These are phyloP conservation scores for Crotalus horridus DNA, from an alignment of 2,113 vertebrate species.

Conservation along the genomic window DNA sequence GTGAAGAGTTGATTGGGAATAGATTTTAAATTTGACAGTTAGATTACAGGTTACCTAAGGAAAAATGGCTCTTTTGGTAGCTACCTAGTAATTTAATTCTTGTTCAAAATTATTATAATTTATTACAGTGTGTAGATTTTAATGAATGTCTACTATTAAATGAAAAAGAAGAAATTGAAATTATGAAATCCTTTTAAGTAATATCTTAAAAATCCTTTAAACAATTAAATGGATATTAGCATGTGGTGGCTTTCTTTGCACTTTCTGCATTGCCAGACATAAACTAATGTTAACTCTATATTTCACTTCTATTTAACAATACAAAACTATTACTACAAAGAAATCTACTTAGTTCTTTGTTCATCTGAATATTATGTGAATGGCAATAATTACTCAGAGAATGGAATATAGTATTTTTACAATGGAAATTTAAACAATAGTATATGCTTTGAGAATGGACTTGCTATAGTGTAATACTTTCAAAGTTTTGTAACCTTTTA, in stretches of 20 bases:
- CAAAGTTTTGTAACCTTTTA: background rate
- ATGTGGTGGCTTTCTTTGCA: conserved; percentile 61
- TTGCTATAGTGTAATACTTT: background rate
- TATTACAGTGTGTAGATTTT: conserved; percentile 95
- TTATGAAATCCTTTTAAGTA: conserved; percentile 83
- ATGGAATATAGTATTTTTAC: background rate
- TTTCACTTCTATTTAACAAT: conserved; percentile 42
- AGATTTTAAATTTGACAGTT: conserved; percentile 97
- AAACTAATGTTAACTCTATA: conserved; percentile 48
- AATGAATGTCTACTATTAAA: conserved; percentile 98
- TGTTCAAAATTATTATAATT: conserved; percentile 98
- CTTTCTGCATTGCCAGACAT: conserved; percentile 64
- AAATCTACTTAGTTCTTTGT: background rate
- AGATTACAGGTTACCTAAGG: conserved; percentile 94
- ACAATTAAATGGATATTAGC: conserved; percentile 75
- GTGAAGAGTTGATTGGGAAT: conserved; percentile 93
- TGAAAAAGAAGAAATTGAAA: conserved; percentile 93
- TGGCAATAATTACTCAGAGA: conserved; percentile 15
- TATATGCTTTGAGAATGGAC: conserved; percentile 25
- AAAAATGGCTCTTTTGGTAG: conserved; percentile 87
- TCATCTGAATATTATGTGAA: background rate
- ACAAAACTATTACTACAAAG: conserved; percentile 22
- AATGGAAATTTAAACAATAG: conserved; percentile 23
- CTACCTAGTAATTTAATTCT: conserved; percentile 99
- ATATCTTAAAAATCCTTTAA: conserved; percentile 78